These are phyloP conservation scores for Mastigias papua DNA, from an alignment of 30 jellyfish, hydroid and myxozoan species.

Conservation along the genomic window DNA sequence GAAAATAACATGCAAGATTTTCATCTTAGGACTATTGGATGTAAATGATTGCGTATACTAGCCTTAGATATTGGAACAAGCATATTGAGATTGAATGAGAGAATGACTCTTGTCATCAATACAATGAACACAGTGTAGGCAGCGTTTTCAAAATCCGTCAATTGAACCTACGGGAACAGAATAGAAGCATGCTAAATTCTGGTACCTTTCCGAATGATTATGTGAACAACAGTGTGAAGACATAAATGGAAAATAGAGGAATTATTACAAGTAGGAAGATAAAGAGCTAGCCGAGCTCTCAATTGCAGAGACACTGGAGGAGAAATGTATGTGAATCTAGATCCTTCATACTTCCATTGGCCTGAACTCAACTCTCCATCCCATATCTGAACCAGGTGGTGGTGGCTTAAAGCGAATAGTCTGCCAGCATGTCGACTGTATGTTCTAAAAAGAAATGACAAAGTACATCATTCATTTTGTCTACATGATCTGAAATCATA, in stretches of 20 bases:
- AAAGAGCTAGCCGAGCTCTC: too few relatives aligned
- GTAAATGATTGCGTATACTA: neutral
- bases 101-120: constrained; percentile 80
- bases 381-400: constrained; percentile 96
- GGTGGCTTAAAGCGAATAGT: constrained; percentile 99
- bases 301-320: neutral
- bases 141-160: constrained; percentile 94
- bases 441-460: constrained; percentile 56
- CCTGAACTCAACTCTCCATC: constrained; percentile 99
- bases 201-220: neutral
- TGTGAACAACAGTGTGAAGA: too few relatives aligned
- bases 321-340: neutral
- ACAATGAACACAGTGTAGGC: constrained; percentile 88
- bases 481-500: too few relatives aligned
- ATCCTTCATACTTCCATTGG: constrained; percentile 87
- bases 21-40: too few relatives aligned
- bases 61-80: constrained; percentile 93
- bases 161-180: constrained; percentile 73
- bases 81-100: constrained; percentile 77
- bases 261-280: too few relatives aligned
- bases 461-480: neutral
- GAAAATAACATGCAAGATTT: too few relatives aligned
- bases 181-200: neutral
- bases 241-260: too few relatives aligned
- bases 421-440: constrained; percentile 99